Percentiles rank a stretch among this genome's conserved stretches.
These are phyloP conservation scores for Catharus fuscescens DNA, from an alignment of 2,113 vertebrate genomes.

Conservation along the genomic window DNA sequence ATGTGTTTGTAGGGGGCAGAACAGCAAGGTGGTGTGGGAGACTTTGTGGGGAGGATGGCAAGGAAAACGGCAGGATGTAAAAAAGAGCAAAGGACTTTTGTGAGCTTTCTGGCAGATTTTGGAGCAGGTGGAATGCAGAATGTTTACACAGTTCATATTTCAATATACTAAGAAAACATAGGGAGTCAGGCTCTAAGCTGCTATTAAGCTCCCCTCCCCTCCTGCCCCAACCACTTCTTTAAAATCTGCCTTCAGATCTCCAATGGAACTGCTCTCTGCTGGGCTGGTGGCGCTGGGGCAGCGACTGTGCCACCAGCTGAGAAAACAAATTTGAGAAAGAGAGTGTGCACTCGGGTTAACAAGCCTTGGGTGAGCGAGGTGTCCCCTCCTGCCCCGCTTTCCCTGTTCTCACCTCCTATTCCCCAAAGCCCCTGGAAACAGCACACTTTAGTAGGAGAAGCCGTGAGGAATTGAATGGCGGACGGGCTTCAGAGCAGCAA, in stretches of 20 bases:
- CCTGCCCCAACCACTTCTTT: constrained; percentile 61
- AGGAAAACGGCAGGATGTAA: neutral
- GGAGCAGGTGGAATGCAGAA: constrained; percentile 70
- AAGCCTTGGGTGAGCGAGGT: constrained; percentile 34
- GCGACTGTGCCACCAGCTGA: constrained; percentile 74
- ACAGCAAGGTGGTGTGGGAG: neutral
- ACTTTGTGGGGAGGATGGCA: neutral
- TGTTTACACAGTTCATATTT: constrained; percentile 72
- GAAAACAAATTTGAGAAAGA: constrained; percentile 79
- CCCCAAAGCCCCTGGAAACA: constrained; percentile 17
- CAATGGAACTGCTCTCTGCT: constrained; percentile 63
- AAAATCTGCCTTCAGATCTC: constrained; percentile 66
- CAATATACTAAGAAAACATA: constrained; percentile 69
- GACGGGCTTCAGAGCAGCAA: neutral
- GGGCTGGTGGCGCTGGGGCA: constrained; percentile 51
- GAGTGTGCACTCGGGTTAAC: constrained; percentile 64
- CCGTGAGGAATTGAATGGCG: neutral
- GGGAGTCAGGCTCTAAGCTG: constrained; percentile 49
- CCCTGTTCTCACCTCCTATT: constrained; percentile 54
- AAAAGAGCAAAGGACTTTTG: constrained; percentile 49
- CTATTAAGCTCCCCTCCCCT: constrained; percentile 59
- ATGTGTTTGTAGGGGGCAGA: neutral
- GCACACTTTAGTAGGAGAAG: constrained; percentile 10
- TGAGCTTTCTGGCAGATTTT: constrained; percentile 55
- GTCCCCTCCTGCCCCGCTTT: neutral